Evolutionary conservation across 2,888 invertebrate genomes (phyloP), one percentile per base, ranked within the genome.

Genomic region (Caradrina clavipalpis): DNA sequence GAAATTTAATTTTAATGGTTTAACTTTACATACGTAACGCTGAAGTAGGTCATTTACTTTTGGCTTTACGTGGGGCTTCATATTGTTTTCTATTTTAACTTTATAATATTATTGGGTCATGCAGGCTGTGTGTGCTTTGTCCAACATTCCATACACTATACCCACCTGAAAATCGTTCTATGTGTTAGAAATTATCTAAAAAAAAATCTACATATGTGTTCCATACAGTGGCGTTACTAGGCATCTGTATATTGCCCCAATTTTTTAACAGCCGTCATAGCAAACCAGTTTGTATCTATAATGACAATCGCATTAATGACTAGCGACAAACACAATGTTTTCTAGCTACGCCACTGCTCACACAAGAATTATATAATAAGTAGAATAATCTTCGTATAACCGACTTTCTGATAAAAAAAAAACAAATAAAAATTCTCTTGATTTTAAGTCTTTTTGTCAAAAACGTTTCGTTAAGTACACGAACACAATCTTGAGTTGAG

Each of bases 71-170:
- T 50, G 66, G 21, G 6, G 35, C 39, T 45, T 31, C 1, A 22
- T 11, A 13, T 22, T 19, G 11, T 22, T 51, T 26, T 17, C 0
- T 76, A 39, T 35, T 70, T 51, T 10, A 53, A 35, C n/a, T n/a
- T 53, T 42, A 55, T 42, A 45, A 22, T 19, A 60, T 15, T 21
- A 50, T n/a, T 8, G 13, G 26, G 31, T 62, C 77, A 71, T 75
- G n/a, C n/a, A n/a, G 70, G 70, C 51, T 62, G 13, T 66, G 45
- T 74, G 79, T 79, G 78, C 79, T 60, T 50, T 22, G 76, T 79
- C 66, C 76, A 79, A 63, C 35, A 66, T 79, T 78, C 70, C 65
- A 61, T 70, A 60, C 0, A 22, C 75, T 75, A 22, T 75, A 70
- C 64, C 69, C 76, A 78, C 78, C 78, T 75, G 56, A 70, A 45